These are phyloP conservation scores for Ochropleura plecta DNA, from an alignment of 2,888 invertebrate species.

Conservation along the genomic window DNA sequence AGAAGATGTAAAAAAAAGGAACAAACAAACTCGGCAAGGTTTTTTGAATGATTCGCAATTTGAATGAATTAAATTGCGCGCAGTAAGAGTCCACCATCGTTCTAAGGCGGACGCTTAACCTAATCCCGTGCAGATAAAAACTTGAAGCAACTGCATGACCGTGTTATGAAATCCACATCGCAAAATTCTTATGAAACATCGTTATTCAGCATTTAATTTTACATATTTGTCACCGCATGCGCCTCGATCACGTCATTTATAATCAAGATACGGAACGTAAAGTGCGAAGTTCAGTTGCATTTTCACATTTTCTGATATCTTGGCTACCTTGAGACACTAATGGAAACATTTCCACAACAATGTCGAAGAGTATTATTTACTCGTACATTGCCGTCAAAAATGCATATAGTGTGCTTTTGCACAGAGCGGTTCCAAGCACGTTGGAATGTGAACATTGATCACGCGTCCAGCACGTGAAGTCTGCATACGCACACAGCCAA, in stretches of 20 bases:
- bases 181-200: slow-evolving; percentile 29
- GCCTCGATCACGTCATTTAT: slow-evolving; percentile 33
- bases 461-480: slow-evolving; percentile 82
- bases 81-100: slow-evolving; percentile 13
- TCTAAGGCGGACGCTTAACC: slow-evolving; percentile 1
- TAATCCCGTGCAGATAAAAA: slow-evolving; percentile 19
- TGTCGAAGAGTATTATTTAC: slow-evolving; percentile 37
- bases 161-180: slow-evolving; percentile 17
- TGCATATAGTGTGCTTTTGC: slow-evolving; percentile 66
- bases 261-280: slow-evolving; percentile 32
- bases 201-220: slow-evolving; percentile 32
- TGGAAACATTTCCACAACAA: slow-evolving; percentile 48
- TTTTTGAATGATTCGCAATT: background rate
- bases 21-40: slow-evolving; percentile 11
- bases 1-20: slow-evolving; percentile 5
- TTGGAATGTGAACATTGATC: slow-evolving; percentile 87
- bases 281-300: slow-evolving; percentile 38
- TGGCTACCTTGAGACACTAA: slow-evolving; percentile 38
- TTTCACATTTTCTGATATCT: slow-evolving; percentile 42
- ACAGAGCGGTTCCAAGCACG: slow-evolving; percentile 73
- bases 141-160: slow-evolving; percentile 1
- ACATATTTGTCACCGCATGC: slow-evolving; percentile 17
- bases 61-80: background rate
- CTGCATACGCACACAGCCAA: slow-evolving; percentile 70
- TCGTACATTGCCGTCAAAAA: slow-evolving; percentile 57